Base-by-base conservation (phyloP, 2,888 invertebrate genomes). In the Melinaea marsaeus region DNA sequence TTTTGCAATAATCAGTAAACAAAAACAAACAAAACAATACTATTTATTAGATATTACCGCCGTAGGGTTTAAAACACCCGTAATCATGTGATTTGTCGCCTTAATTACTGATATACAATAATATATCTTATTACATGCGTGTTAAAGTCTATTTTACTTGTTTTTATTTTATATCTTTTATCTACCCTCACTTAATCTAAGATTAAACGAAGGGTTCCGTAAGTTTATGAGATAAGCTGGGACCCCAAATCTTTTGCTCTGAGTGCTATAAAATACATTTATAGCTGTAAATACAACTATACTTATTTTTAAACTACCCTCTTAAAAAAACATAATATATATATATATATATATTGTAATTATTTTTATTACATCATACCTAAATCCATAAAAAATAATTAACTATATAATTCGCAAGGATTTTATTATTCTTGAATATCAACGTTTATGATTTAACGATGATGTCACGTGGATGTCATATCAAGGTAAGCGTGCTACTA, bases 151-250 rank as follows among this genome's bases (percentile, higher is more conserved):
- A 47, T 55, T 61, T 58, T 59, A 62, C 47, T 47, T n/a, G 42
- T 48, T 61, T 58, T 59, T 46, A 58, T 56, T 58, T 55, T 47
- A 13, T 2, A 34, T 61, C 7, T 33, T 58, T 60, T 33, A 67
- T 67, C 65, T 61, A 60, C 65, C 67, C 63, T 60, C 57, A 62
- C 61, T 61, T 67, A 62, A 64, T 55, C 45, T 37, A 64, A 60
- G 67, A 60, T 67, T 67, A 58, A 58, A 45, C 55, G 67, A 63
- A 67, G 67, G 67, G 67, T 63, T 65, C 65, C 65, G 58, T 63
- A 60, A 54, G 58, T 65, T 63, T 61, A 61, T 58, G 65, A 58
- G 65, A 67, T 65, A 63, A 65, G 60, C 55, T 47, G 56, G 51
- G 47, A 59, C 65, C 58, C 57, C 58, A 65, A 61, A 60, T 58